Evolutionary conservation across 2,797 vertebrate species (phyloP).

Genomic region (Siniperca scherzeri): DNA sequence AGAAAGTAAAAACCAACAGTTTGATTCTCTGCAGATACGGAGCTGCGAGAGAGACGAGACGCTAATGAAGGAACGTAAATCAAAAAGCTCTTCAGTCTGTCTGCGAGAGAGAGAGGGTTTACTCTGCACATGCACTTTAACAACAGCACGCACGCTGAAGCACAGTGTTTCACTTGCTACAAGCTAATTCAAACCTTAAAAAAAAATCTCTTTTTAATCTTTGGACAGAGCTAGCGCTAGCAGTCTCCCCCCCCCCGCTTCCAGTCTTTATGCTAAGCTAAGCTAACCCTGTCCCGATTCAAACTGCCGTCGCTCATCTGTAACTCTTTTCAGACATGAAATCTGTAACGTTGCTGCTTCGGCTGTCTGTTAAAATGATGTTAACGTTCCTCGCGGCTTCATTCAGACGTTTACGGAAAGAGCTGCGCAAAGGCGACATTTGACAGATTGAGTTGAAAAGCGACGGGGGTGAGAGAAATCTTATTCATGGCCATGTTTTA

Average conservation of each 20-base stretch:
- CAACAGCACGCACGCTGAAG: not conserved
- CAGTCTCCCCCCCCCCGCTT: not conserved
- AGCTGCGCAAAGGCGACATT: too few relatives aligned
- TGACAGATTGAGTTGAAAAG: too few relatives aligned
- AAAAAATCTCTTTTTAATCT: not conserved
- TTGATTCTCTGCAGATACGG: conserved; percentile 5
- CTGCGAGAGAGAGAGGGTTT: not conserved
- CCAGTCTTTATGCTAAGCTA: not conserved
- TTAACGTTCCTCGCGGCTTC: too few relatives aligned
- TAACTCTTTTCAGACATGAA: too few relatives aligned
- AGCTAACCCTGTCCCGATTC: too few relatives aligned
- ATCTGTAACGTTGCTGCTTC: too few relatives aligned
- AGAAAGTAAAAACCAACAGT: conserved; percentile 52
- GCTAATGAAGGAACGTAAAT: conserved; percentile 67
- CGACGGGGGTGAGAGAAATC: too few relatives aligned
- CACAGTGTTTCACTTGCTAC: not conserved
- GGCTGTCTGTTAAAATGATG: too few relatives aligned
- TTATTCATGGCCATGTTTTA: too few relatives aligned
- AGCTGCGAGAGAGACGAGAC: not conserved
- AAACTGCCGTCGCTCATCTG: too few relatives aligned
- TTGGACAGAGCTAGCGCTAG: not conserved
- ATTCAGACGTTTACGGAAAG: too few relatives aligned
- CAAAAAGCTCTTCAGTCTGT: conserved; percentile 47
- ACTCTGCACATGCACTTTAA: not conserved
- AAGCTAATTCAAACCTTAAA: not conserved